A percentile compares a stretch with the other conserved stretches of the same genome.
Conservation (phyloP, 2,888 invertebrate species). For the Trileptium ribeirensis region DNA sequence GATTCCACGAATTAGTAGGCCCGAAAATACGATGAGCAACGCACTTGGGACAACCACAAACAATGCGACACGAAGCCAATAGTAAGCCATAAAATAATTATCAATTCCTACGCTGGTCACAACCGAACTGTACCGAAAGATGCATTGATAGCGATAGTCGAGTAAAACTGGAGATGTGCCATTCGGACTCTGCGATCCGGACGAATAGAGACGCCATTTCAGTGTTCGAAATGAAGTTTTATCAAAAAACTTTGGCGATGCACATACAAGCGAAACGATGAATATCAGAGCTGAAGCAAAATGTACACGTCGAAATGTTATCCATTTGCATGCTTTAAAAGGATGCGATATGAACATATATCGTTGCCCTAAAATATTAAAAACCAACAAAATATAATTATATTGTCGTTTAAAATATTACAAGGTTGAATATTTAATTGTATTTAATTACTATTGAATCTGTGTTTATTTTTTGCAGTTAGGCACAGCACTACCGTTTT, state of each 20-base stretch:
- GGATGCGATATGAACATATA: neutral
- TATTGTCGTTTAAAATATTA: too few relatives aligned
- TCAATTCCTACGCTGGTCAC: slow-evolving; percentile 53
- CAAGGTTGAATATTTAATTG: too few relatives aligned
- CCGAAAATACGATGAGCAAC: slow-evolving; percentile 76
- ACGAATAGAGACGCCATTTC: slow-evolving; percentile 56
- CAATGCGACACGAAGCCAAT: slow-evolving; percentile 76
- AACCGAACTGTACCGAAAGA: slow-evolving; percentile 26
- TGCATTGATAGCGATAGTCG: neutral
- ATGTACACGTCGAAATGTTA: slow-evolving; percentile 23
- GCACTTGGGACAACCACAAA: slow-evolving; percentile 86
- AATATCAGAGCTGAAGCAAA: slow-evolving; percentile 69
- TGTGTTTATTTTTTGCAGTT: too few relatives aligned
- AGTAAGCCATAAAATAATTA: slow-evolving; percentile 65
- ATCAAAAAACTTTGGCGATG: slow-evolving; percentile 75
- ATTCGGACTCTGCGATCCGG: neutral
- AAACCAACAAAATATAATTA: too few relatives aligned
- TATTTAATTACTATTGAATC: too few relatives aligned
- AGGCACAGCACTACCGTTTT: too few relatives aligned
- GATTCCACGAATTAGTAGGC: slow-evolving; percentile 76
- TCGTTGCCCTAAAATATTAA: neutral
- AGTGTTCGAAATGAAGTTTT: slow-evolving; percentile 51
- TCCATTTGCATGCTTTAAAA: neutral
- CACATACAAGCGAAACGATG: slow-evolving; percentile 70
- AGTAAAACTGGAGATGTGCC: neutral